phyloP scores from a whole-genome alignment of 2,888 invertebrate genomes.

The Allacma fusca region DNA sequence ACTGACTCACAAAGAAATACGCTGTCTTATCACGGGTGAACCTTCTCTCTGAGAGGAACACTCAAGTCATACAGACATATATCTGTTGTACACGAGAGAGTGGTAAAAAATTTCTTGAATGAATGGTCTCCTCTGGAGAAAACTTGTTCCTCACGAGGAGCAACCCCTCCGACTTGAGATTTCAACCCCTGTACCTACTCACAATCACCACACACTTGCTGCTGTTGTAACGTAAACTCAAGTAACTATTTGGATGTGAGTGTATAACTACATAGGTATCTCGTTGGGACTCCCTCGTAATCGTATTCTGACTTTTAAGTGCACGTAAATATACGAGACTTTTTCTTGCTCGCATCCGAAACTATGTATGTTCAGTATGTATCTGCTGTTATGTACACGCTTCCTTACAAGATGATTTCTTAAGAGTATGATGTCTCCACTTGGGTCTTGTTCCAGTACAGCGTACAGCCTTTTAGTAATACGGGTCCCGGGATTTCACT shows the following conservation, averaged over 20 bases:
- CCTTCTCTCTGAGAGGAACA: conserved; percentile 40
- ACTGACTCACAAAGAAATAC: conserved; percentile 37
- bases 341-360: too few species aligned
- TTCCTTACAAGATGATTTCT: neutral
- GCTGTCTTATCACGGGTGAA: conserved; percentile 38
- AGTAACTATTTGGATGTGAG: neutral
- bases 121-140: conserved; percentile 57
- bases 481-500: neutral
- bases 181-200: conserved; percentile 30
- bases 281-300: neutral
- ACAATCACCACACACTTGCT: conserved; percentile 17
- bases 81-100: conserved; percentile 24
- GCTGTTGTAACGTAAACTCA: neutral
- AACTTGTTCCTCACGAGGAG: conserved; percentile 52
- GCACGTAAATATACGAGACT: too few species aligned
- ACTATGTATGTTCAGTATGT: too few species aligned
- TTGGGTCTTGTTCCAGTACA: neutral
- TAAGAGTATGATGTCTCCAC: neutral
- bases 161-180: conserved; percentile 33
- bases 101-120: conserved; percentile 55
- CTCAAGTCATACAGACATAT: conserved; percentile 15
- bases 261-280: neutral
- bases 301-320: too few species aligned
- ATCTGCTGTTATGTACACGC: too few species aligned
- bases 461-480: neutral